Base-by-base conservation (phyloP, 2,888 invertebrate genomes). In the Lasioglossum lativentre region DNA sequence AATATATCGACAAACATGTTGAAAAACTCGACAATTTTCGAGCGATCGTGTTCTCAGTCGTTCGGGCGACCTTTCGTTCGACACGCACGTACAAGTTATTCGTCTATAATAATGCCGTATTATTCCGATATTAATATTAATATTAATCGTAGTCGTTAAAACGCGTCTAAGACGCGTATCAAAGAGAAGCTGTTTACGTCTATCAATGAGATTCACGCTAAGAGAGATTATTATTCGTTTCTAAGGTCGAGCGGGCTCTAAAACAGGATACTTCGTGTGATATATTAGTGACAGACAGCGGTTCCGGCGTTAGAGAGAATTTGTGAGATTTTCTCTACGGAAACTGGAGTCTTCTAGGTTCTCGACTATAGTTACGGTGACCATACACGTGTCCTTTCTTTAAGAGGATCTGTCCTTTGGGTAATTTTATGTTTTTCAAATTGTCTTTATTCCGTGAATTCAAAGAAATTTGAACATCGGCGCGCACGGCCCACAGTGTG, bases 141-240 rank as follows among this genome's bases (percentile, higher is more conserved):
- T 63, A 63, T 59, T 59, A 59, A 59, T 59, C 59, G 27, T 59
- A 30, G 30, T 66, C 66, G 19, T 66, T 19, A 34, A 66, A 14
- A 27, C 34, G 34, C 30, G 34, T 66, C 66, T 66, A 66, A 66
- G 66, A 30, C 66, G 30, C 34, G 66, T 23, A 1, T 8, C 73
- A 27, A 66, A 66, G 34, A 78, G 3, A 82, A 88, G 47, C 30
- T 52, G 47, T 88, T 82, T 90, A 93, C 93, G 93, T 94, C 93
- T 94, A 94, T 94, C 94, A 94, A 91, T 93, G 93, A 94, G 94
- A 91, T 92, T 88, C 84, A 85, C 85, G 75, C 90, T 90, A 90
- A 45, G 80, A 85, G 81, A 83, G 34, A 66, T 66, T 34, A 66
- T 66, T 66, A 66, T 83, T 89, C 74, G 59, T 90, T 68, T 66